phyloP scores from a whole-genome alignment of 2,888 invertebrate species.

The Volucella inanis region DNA sequence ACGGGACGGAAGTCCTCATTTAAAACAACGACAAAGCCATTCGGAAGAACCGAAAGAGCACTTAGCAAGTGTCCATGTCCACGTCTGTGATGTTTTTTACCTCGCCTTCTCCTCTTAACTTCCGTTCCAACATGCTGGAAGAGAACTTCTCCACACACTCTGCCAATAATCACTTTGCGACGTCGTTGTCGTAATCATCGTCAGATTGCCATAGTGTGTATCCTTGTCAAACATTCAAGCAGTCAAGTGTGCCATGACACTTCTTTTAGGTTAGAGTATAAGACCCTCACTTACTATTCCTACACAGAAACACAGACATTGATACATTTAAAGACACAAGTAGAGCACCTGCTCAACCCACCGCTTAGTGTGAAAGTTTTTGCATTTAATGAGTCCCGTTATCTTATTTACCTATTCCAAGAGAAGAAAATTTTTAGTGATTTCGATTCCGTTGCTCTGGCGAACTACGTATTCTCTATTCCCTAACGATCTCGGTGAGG shows the following conservation, averaged over 20 bases:
- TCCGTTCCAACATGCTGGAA: not conserved
- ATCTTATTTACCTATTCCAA: slow-evolving; percentile 73
- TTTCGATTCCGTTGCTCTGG: slow-evolving; percentile 54
- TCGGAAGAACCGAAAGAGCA: slow-evolving; percentile 58
- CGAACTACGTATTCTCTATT: slow-evolving; percentile 38
- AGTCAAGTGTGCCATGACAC: slow-evolving; percentile 22
- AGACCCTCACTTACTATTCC: not conserved
- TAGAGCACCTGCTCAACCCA: slow-evolving; percentile 3
- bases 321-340: too few relatives aligned
- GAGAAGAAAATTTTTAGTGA: slow-evolving; percentile 63
- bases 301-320: not conserved
- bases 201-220: slow-evolving; percentile 48
- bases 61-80: slow-evolving; percentile 65
- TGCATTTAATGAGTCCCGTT: slow-evolving; percentile 74
- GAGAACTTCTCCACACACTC: slow-evolving; percentile 32
- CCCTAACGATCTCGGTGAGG: too few relatives aligned
- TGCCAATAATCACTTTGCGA: slow-evolving; percentile 73
- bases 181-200: slow-evolving; percentile 52
- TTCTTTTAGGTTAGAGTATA: slow-evolving; percentile 8
- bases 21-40: slow-evolving; percentile 67
- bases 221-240: slow-evolving; percentile 46
- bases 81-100: not conserved
- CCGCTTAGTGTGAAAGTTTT: slow-evolving; percentile 71
- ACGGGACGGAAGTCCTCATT: slow-evolving; percentile 64
- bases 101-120: not conserved